Evolutionary conservation across 2,797 vertebrate genomes (phyloP).

Genomic region (Liasis olivaceus): DNA sequence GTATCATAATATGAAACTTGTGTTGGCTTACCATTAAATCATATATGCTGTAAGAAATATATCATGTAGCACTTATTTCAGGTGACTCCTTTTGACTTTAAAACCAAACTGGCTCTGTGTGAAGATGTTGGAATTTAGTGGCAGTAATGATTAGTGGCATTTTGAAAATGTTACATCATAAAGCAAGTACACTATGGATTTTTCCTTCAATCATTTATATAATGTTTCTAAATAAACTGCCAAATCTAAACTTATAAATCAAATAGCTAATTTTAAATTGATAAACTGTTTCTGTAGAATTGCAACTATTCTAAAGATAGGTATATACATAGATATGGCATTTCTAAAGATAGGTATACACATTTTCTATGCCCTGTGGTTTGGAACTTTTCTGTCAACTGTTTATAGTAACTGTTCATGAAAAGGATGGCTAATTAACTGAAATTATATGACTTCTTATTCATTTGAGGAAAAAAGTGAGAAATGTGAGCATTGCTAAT

Average conservation of each 20-base stretch:
- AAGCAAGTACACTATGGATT: constrained; percentile 21
- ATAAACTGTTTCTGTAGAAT: constrained; percentile 21
- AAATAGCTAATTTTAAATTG: constrained; percentile 30
- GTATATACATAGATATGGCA: neutral
- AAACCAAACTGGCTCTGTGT: no score
- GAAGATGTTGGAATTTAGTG: no score
- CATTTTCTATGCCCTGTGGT: neutral
- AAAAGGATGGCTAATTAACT: constrained; percentile 66
- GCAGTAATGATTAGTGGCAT: no score
- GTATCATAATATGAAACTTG: neutral
- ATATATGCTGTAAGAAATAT: neutral
- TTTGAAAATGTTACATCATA: no score
- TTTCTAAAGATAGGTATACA: neutral
- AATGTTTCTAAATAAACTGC: no score
- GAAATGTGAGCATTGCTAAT: constrained; percentile 65
- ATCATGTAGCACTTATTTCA: no score
- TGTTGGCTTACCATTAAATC: neutral
- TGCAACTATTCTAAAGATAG: neutral
- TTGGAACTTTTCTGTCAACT: constrained; percentile 6
- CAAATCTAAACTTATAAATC: no score
- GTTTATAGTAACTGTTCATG: constrained; percentile 40
- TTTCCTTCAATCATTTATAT: constrained; percentile 42
- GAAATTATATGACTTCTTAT: constrained; percentile 75
- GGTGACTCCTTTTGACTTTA: no score
- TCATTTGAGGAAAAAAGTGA: constrained; percentile 56